Evolutionary conservation across 1,140 invertebrate species (phyloP).

Genomic region (Yoshiicerus persimilis): DNA sequence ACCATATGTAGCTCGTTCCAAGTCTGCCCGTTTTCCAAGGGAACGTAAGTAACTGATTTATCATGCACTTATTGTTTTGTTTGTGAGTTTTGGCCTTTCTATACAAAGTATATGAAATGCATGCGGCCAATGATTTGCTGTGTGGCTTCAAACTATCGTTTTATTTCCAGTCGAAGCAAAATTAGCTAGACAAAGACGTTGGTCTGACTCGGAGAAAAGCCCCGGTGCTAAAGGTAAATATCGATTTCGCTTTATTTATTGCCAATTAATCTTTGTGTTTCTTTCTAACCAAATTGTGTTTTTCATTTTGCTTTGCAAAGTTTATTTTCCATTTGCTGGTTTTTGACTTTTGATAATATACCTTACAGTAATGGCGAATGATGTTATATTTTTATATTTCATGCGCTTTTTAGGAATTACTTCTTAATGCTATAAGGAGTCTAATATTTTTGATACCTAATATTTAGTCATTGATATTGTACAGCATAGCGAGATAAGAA

Average conservation of each 20-base stretch:
- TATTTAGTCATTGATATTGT: no score
- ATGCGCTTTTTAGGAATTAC: no score
- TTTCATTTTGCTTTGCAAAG: background rate
- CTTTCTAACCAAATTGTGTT: background rate
- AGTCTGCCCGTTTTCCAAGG: slow-evolving; percentile 53
- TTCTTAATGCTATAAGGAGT: no score
- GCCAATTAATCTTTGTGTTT: background rate
- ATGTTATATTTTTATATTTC: background rate
- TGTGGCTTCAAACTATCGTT: slow-evolving; percentile 34
- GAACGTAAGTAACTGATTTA: slow-evolving; percentile 50
- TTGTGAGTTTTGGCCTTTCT: background rate
- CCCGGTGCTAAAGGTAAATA: slow-evolving; percentile 48
- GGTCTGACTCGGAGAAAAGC: slow-evolving; percentile 48
- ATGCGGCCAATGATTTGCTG: background rate
- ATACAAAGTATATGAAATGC: background rate
- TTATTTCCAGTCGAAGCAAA: slow-evolving; percentile 44
- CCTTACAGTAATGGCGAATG: background rate
- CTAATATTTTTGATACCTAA: no score
- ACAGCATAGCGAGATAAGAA: no score
- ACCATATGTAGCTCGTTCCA: slow-evolving; percentile 53
- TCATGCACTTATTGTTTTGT: background rate
- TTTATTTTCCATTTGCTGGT: background rate
- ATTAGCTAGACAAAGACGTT: slow-evolving; percentile 47
- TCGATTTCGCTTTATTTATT: background rate
- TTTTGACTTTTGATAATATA: background rate